These are phyloP conservation scores for Melieria crassipennis DNA, from an alignment of 2,888 invertebrate genomes.

Conservation along the genomic window DNA sequence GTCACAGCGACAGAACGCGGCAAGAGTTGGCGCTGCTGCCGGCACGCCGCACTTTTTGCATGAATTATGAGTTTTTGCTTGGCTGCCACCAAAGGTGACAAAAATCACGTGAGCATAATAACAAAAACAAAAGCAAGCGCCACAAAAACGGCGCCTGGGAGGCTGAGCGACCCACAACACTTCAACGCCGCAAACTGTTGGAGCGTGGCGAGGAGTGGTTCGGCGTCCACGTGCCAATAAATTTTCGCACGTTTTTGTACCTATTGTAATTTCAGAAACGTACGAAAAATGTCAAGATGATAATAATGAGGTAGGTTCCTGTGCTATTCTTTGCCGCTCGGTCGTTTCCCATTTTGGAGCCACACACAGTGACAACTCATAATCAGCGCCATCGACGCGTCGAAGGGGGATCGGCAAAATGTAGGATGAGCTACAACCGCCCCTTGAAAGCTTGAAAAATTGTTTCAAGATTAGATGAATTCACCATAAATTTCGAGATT, in stretches of 20 bases:
- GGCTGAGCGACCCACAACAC: not conserved
- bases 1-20: not conserved
- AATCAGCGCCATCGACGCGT: no score
- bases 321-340: not conserved
- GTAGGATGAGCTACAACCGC: not conserved
- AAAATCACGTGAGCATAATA: constrained; percentile 42
- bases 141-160: constrained; percentile 1
- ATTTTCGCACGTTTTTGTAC: constrained; percentile 66
- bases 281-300: constrained; percentile 55
- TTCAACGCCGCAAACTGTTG: constrained; percentile 12
- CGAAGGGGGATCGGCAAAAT: not conserved
- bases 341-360: constrained; percentile 14
- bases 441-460: constrained; percentile 51
- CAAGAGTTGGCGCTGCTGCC: not conserved
- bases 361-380: no score
- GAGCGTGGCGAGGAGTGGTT: constrained; percentile 12
- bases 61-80: constrained; percentile 53
- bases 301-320: constrained; percentile 48
- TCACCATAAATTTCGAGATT: constrained; percentile 46
- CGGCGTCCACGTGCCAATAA: constrained; percentile 55
- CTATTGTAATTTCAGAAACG: constrained; percentile 53
- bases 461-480: constrained; percentile 54
- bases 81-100: constrained; percentile 51
- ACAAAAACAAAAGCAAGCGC: constrained; percentile 50
- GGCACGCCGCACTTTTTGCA: constrained; percentile 35